A percentile compares a stretch with the other conserved stretches of the same genome.
phyloP scores from a whole-genome alignment of 2,888 invertebrate genomes.

The Alcis repandata region DNA sequence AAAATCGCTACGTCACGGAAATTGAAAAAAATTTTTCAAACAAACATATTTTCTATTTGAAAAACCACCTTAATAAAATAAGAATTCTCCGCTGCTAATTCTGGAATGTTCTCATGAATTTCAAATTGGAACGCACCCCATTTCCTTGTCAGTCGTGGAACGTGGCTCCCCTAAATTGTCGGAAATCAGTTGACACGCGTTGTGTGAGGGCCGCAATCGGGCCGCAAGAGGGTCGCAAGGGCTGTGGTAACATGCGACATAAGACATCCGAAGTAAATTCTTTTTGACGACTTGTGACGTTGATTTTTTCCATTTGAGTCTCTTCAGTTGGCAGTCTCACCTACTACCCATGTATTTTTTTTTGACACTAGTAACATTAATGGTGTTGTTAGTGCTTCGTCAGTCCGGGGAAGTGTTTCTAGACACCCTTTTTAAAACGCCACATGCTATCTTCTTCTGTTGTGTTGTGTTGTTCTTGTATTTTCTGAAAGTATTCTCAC shows the following conservation, averaged over 20 bases:
- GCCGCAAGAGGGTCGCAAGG: not conserved
- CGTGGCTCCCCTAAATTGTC: slow-evolving; percentile 22
- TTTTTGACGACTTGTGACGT: not conserved
- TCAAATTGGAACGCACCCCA: slow-evolving; percentile 20
- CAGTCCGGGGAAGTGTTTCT: too few species aligned
- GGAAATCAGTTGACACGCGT: slow-evolving; percentile 32
- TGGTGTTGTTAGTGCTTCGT: too few species aligned
- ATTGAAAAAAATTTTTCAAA: not conserved
- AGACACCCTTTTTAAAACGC: too few species aligned
- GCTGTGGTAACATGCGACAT: not conserved
- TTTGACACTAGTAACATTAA: too few species aligned
- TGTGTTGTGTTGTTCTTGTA: too few species aligned
- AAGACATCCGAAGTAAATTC: not conserved
- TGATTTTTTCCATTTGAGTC: not conserved
- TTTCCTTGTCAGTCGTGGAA: slow-evolving; percentile 19
- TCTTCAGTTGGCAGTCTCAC: too few species aligned
- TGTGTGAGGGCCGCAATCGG: slow-evolving; percentile 6
- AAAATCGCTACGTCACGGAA: not conserved
- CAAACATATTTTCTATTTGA: not conserved
- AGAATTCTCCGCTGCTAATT: slow-evolving; percentile 17
- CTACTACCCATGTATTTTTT: too few species aligned
- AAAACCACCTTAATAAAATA: slow-evolving; percentile 16
- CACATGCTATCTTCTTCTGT: too few species aligned
- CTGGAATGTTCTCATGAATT: slow-evolving; percentile 23
- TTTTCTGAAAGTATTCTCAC: too few species aligned